Evolutionary conservation across 2,888 invertebrate species (phyloP), one percentile per base, ranked within the genome.

Genomic region (Ctenicera cuprea): DNA sequence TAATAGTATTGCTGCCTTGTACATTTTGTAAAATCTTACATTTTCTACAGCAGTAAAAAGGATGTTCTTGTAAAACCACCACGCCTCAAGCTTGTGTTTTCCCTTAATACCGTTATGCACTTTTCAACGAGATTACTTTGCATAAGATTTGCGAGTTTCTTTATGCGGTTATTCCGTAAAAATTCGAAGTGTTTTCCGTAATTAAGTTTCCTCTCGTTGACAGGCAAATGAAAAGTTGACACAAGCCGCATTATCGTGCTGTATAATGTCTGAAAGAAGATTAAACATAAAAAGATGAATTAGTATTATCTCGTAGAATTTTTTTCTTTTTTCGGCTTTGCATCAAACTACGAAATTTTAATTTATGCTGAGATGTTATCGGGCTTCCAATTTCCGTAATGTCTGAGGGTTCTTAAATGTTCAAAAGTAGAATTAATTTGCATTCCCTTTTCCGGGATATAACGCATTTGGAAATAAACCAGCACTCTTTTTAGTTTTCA

Each of bases 51-150:
- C 41, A 41, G 1, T 41, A 41, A 41, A 41, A 14, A n/a, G n/a
- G 14, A 41, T 14, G 14, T 41, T 41, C 41, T n/a, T 14, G 41
- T 12, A 20, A 50, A 50, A 9, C 14, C 2, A 9, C 50, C 50
- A 57, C 57, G 57, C 57, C 33, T 33, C n/a, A 4, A 14, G 16
- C 26, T 37, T 57, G 76, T 78, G 79, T 78, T 81, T 76, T 78
- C 71, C 70, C 71, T 75, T 82, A 81, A 82, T 80, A 76, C 77
- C 77, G 79, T 82, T 82, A 81, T 82, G 82, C 82, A 82, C 79
- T 83, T 82, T 78, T 80, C 80, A n/a, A 75, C 80, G 78, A 82
- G 79, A 82, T 82, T 82, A 81, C 81, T 82, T 82, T 81, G 80
- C 81, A 80, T 80, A 79, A 80, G 77, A 79, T 80, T 78, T 77